Conservation (phyloP, 2,888 invertebrate species). For the Ectemnius lituratus region DNA sequence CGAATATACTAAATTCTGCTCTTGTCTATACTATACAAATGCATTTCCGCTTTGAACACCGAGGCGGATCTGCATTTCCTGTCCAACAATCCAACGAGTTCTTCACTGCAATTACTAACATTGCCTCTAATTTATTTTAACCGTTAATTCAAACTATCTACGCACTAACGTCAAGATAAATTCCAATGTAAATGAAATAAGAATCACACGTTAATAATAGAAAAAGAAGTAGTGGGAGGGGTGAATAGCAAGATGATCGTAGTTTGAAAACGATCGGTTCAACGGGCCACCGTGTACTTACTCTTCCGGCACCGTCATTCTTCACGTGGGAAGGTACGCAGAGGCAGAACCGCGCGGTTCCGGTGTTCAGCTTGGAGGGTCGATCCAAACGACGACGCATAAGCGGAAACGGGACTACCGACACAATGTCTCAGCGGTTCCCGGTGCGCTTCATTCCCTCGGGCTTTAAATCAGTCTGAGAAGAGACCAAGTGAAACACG, state of each 20-base stretch:
- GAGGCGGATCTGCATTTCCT: constrained; percentile 1
- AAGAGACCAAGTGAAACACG: too few relatives aligned
- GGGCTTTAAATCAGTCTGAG: not conserved
- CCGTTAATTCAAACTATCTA: not conserved
- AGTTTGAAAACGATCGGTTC: constrained; percentile 23
- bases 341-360: constrained; percentile 16
- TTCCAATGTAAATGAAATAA: not conserved
- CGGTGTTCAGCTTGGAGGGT: not conserved
- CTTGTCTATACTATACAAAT: not conserved
- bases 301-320: constrained; percentile 67
- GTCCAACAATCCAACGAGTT: not conserved
- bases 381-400: not conserved
- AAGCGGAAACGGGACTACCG: not conserved
- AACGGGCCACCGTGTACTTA: constrained; percentile 50
- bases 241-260: not conserved
- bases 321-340: constrained; percentile 19
- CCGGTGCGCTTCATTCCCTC: too few relatives aligned
- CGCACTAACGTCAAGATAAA: not conserved
- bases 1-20: not conserved
- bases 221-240: not conserved
- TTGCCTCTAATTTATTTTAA: not conserved
- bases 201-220: not conserved
- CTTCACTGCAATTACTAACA: not conserved
- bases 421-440: not conserved
- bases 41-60: not conserved